These are phyloP conservation scores for Drosophila paulistorum DNA, from an alignment of 1,140 invertebrate species.

Conservation along the genomic window DNA sequence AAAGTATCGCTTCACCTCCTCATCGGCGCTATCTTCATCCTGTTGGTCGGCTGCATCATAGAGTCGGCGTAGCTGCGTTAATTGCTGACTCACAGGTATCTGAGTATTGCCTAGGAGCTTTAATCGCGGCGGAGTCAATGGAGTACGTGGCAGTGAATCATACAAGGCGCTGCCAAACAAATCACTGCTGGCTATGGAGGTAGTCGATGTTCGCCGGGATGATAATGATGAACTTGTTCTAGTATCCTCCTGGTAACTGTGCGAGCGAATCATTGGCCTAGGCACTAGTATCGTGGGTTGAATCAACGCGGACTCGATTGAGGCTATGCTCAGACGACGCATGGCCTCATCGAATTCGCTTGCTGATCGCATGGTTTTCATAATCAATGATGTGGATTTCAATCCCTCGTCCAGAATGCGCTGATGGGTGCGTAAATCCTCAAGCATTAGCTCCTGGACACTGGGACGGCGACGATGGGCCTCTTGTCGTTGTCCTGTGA, in stretches of 20 bases:
- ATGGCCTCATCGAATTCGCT: conserved; percentile 82
- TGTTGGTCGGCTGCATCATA: conserved; percentile 73
- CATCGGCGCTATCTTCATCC: conserved; percentile 73
- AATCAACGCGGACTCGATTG: conserved; percentile 67
- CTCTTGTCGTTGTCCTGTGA: conserved; percentile 37
- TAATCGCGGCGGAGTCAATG: conserved; percentile 66
- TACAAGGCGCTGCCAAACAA: conserved; percentile 62
- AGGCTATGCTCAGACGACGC: conserved; percentile 78
- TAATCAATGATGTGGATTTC: conserved; percentile 82
- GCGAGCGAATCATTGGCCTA: conserved; percentile 72
- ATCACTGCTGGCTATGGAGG: conserved; percentile 71
- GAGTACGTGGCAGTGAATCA: conserved; percentile 58
- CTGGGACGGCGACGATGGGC: conserved; percentile 53
- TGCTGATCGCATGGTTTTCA: conserved; percentile 79
- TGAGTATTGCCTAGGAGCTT: conserved; percentile 71
- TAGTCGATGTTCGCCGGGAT: conserved; percentile 55
- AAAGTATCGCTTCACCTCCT: conserved; percentile 81
- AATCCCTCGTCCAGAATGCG: conserved; percentile 76
- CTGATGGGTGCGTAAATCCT: conserved; percentile 74
- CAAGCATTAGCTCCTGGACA: conserved; percentile 67
- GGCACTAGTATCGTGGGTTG: conserved; percentile 70
- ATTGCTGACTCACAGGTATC: conserved; percentile 74
- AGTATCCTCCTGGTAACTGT: conserved; percentile 72
- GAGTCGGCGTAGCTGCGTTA: conserved; percentile 69
- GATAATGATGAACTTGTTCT: conserved; percentile 17